Conservation (phyloP, 1,140 invertebrate species). For the Rhyacophila brunnea region DNA sequence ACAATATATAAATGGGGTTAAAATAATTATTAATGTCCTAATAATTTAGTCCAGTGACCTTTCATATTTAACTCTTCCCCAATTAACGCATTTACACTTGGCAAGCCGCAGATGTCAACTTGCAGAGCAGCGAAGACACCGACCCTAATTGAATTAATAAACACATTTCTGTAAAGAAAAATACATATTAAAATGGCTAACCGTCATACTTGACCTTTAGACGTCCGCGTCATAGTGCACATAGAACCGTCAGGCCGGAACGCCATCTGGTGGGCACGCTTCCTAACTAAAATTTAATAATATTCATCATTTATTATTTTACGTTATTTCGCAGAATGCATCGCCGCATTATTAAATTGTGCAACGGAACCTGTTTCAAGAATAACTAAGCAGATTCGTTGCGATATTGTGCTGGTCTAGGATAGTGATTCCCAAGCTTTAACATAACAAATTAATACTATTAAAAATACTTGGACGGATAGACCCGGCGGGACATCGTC, state of each 20-base stretch:
- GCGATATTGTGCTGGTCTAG: too few relatives aligned
- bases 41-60: too few relatives aligned
- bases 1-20: too few relatives aligned
- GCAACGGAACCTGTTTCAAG: constrained; percentile 4
- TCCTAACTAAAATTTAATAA: neutral
- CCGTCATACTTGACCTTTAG: constrained; percentile 19
- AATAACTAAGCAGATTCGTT: neutral
- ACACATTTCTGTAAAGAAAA: constrained; percentile 2
- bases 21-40: too few relatives aligned
- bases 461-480: too few relatives aligned
- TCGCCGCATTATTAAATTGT: neutral
- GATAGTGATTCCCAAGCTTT: too few relatives aligned
- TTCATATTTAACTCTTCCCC: too few relatives aligned
- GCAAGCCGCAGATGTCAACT: constrained; percentile 1
- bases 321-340: neutral
- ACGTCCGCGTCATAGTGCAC: constrained; percentile 13
- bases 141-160: constrained; percentile 2
- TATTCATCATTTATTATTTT: too few relatives aligned
- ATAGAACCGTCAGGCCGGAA: constrained; percentile 6
- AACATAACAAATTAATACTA: too few relatives aligned
- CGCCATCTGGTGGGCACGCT: constrained; percentile 7
- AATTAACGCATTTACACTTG: neutral
- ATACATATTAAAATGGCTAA: constrained; percentile 8
- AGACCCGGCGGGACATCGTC: too few relatives aligned
- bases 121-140: neutral